A percentile compares a stretch with the other conserved stretches of the same genome.
Evolutionary conservation across 2,888 invertebrate genomes (phyloP).

Genomic region (Parasteatoda lunata): DNA sequence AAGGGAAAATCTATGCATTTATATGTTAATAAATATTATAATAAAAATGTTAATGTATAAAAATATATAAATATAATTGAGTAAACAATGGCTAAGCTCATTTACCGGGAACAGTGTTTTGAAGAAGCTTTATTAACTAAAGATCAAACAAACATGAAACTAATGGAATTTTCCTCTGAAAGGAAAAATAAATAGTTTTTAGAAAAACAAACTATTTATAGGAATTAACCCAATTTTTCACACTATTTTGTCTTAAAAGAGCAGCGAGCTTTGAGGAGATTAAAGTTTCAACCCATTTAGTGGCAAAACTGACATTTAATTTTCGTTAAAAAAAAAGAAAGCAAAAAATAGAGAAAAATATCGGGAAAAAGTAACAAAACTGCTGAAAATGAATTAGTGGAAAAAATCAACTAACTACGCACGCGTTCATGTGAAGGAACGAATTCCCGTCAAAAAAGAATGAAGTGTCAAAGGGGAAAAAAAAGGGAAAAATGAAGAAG

Average conservation of each 20-base stretch:
- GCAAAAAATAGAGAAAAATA: background rate
- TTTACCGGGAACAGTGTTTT: too few species aligned
- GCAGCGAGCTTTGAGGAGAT: slow-evolving; percentile 11
- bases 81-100: too few species aligned
- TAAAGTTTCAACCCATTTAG: slow-evolving; percentile 7
- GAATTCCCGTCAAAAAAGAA: slow-evolving; percentile 1
- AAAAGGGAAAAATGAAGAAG: background rate
- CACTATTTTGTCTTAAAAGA: background rate
- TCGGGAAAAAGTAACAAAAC: background rate
- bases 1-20: too few species aligned
- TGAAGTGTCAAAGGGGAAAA: background rate
- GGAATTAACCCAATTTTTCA: background rate
- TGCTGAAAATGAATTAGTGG: background rate
- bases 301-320: slow-evolving; percentile 35
- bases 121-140: too few species aligned
- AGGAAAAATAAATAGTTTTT: background rate
- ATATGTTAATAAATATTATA: too few species aligned
- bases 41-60: too few species aligned
- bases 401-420: background rate
- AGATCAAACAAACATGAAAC: too few species aligned
- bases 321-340: background rate
- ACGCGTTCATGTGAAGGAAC: background rate
- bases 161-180: background rate
- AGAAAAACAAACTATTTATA: background rate
- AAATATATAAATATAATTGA: too few species aligned